Conservation (phyloP, 2,888 invertebrate genomes). For the Anagyrus pseudococci region DNA sequence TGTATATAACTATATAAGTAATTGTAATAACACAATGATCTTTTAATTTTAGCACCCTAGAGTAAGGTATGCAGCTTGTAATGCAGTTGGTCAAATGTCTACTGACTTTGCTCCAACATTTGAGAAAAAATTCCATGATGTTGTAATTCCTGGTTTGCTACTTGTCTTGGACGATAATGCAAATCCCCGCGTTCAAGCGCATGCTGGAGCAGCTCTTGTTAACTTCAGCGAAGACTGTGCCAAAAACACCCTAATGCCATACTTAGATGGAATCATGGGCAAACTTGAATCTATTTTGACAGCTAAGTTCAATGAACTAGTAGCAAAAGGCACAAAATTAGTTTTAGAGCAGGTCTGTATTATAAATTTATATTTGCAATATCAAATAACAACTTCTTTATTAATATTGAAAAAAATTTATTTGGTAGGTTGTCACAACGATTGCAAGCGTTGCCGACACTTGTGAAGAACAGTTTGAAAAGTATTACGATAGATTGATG, state of each 20-base stretch:
- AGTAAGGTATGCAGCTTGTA: slow-evolving; percentile 96
- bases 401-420: slow-evolving; percentile 10
- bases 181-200: slow-evolving; percentile 88
- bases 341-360: slow-evolving; percentile 84
- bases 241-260: slow-evolving; percentile 87
- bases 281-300: slow-evolving; percentile 90
- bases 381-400: no score
- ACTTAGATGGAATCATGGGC: slow-evolving; percentile 88
- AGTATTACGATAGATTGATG: slow-evolving; percentile 89
- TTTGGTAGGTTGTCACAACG: slow-evolving; percentile 82
- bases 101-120: slow-evolving; percentile 97
- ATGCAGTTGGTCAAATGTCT: slow-evolving; percentile 98
- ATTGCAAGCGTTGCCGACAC: slow-evolving; percentile 99
- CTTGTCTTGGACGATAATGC: slow-evolving; percentile 87
- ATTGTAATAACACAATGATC: slow-evolving; percentile 29
- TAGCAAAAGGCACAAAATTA: slow-evolving; percentile 92
- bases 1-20: slow-evolving; percentile 1
- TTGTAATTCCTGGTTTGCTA: slow-evolving; percentile 90
- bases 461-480: slow-evolving; percentile 92
- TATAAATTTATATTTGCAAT: no score
- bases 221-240: slow-evolving; percentile 99
- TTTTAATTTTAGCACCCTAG: slow-evolving; percentile 76
- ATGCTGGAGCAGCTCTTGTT: slow-evolving; percentile 92
- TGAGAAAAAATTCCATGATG: slow-evolving; percentile 97
- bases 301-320: slow-evolving; percentile 92